Conservation (phyloP, 30 jellyfish, hydroid and myxozoan species). For the Hydractinia echinata region DNA sequence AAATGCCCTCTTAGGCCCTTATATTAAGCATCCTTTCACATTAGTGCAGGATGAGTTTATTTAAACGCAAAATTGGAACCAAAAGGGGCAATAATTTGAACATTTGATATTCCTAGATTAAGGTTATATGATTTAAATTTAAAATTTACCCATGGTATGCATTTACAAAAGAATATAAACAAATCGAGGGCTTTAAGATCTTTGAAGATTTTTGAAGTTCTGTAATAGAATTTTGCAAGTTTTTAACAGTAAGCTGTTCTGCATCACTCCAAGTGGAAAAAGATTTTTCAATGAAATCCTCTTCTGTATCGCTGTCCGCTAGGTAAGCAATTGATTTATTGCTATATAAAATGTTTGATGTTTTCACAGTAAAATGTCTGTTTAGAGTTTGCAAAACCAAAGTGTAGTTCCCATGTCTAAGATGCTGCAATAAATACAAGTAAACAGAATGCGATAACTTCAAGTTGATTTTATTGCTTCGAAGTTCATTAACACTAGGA, state of each 20-base stretch:
- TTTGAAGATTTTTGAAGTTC: slow-evolving; percentile 41
- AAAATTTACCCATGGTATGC: slow-evolving; percentile 65
- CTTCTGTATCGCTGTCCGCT: background rate
- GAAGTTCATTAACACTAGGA: slow-evolving; percentile 42
- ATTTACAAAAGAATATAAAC: slow-evolving; percentile 63
- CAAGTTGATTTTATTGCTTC: slow-evolving; percentile 36
- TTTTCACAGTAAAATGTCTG: slow-evolving; percentile 36
- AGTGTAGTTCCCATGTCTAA: slow-evolving; percentile 65
- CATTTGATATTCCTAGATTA: too few species aligned
- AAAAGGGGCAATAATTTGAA: too few species aligned
- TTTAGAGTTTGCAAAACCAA: slow-evolving; percentile 69
- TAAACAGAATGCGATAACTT: slow-evolving; percentile 44
- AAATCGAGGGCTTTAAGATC: slow-evolving; percentile 64
- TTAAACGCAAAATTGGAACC: too few species aligned
- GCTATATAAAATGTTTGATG: background rate
- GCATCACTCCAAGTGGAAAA: slow-evolving; percentile 16
- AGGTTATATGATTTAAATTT: background rate
- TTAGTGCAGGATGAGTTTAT: too few species aligned
- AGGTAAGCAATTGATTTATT: background rate
- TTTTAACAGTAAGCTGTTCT: slow-evolving; percentile 27
- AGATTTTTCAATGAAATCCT: slow-evolving; percentile 2
- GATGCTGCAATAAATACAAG: slow-evolving; percentile 59
- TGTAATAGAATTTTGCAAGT: slow-evolving; percentile 36
- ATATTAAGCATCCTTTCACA: too few species aligned
- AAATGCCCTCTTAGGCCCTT: too few species aligned